Base-by-base conservation (phyloP, 1,140 invertebrate species). In the Galleria mellonella region DNA sequence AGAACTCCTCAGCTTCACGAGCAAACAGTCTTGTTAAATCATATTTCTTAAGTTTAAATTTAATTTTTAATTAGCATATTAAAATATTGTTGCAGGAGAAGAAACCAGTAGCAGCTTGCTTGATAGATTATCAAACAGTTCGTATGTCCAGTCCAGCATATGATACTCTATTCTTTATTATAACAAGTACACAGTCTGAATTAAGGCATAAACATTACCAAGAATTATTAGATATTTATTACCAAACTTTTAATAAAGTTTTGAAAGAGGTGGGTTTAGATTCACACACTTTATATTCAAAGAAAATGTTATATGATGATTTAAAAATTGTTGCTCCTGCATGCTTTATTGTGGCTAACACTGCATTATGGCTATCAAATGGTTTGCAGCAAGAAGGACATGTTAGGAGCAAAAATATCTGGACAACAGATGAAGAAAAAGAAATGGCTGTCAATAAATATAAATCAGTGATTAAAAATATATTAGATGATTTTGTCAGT, bases 121-220 rank as follows among this genome's bases (percentile, higher is more conserved):
- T 84, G 9, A 78, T 84, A 48, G 77, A 84, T 37, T 83, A 74
- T 47, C 77, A 84, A 68, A 71, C 72, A n/a, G 52, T 61, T 9
- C 55, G 78, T 31, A 61, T 71, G 17, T 59, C 55, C 10, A 74
- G 72, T 49, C 71, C 74, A 14, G 72, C 78, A 5, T 81, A 60
- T 58, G 81, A 84, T 46, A 36, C 67, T 0, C 41, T 84, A 7
- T 84, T 67, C 33, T 55, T 84, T 3, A 77, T 84, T 12, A 46
- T 68, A 11, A 74, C 54, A 14, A 83, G 78, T 32, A 64, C 72
- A 6, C 44, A 61, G 30, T 41, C 55, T 17, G 32, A 47, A 10
- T 43, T 82, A 12, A 60, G 78, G 40, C 47, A 48, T 8, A 27
- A 61, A 28, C 31, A 74, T 56, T 75, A 67, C 9, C 8, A 43